Evolutionary conservation across 2,888 invertebrate species (phyloP), one percentile per base, ranked within the genome.

Genomic region (Cremastinae sp.): DNA sequence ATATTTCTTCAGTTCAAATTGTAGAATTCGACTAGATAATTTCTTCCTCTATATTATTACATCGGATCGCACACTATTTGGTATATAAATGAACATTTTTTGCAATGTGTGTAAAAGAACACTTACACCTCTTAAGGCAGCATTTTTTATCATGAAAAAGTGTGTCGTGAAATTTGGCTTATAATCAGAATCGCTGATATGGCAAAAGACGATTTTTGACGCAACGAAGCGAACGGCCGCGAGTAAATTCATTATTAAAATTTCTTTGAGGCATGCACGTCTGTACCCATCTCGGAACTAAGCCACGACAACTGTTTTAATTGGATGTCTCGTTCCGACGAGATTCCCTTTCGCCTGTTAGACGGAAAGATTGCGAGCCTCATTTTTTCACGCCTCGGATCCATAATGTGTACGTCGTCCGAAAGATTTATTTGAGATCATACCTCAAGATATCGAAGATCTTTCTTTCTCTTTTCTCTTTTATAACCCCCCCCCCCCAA

Each of bases 371-470:
- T 35, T 35, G n/a, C 49, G 53, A 73, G 43, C 66, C 70, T 75
- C 66, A n/a, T n/a, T n/a, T 71, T 71, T 75, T 75, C 70, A 75
- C 75, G 75, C 75, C 75, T 71, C 70, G 75, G 59, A 51, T n/a
- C n/a, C n/a, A n/a, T n/a, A n/a, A n/a, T n/a, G n/a, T 43, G 61
- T 14, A 71, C 71, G 66, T 71, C 70, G 69, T 74, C 45, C 55
- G 55, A 65, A 55, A 41, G 16, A 14, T 4, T 12, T n/a, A 69
- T 64, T 65, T 65, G 75, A 75, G 75, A 75, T 75, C 75, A 75
- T 75, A 75, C 75, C 71, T 62, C 61, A 65, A 22, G 75, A 75
- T 75, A 75, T 75, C 65, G 39, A 51, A 66, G 61, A 37, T 61
- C 39, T 41, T 35, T 43, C 20, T 53, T 41, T 66, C 45, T 35